Percentiles rank a stretch among this genome's conserved stretches.
phyloP scores from a whole-genome alignment of 2,797 vertebrate genomes.

The Rhinichthys osculus region DNA sequence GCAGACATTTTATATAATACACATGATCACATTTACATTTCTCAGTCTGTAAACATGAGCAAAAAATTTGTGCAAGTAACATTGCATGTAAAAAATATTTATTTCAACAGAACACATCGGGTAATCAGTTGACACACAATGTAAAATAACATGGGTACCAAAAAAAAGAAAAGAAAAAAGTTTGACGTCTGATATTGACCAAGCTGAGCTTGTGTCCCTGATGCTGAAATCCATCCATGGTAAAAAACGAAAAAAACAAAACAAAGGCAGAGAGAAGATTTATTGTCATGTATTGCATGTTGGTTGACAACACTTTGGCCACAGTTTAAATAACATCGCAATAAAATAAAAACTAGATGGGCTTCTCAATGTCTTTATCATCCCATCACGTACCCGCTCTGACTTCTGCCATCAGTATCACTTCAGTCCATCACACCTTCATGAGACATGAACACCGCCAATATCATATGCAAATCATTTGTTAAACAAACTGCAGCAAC shows the following conservation, averaged over 20 bases:
- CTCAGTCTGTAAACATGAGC: neutral
- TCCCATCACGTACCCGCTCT: slow-evolving; percentile 1
- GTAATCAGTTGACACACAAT: slow-evolving; percentile 82
- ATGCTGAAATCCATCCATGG: slow-evolving; percentile 65
- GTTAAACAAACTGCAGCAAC: neutral
- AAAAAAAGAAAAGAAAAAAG: slow-evolving; percentile 59
- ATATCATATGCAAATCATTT: neutral
- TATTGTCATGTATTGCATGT: slow-evolving; percentile 51
- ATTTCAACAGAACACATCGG: slow-evolving; percentile 67
- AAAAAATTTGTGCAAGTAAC: slow-evolving; percentile 10
- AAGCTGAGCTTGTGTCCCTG: slow-evolving; percentile 73
- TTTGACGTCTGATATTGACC: slow-evolving; percentile 77
- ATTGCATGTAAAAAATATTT: slow-evolving; percentile 71
- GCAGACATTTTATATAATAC: neutral
- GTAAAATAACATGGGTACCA: slow-evolving; percentile 84
- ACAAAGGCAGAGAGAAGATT: slow-evolving; percentile 52
- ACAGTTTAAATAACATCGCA: slow-evolving; percentile 41
- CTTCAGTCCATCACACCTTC: slow-evolving; percentile 23
- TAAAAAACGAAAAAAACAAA: neutral
- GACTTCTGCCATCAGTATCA: neutral
- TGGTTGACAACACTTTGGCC: slow-evolving; percentile 28
- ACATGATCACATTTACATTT: neutral
- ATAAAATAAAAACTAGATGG: slow-evolving; percentile 35
- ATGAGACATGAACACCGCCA: neutral
- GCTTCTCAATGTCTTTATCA: slow-evolving; percentile 42